Evolutionary conservation across 1,140 invertebrate genomes (phyloP), one percentile per base, ranked within the genome.

Genomic region (Holcopasites calliopsidis): DNA sequence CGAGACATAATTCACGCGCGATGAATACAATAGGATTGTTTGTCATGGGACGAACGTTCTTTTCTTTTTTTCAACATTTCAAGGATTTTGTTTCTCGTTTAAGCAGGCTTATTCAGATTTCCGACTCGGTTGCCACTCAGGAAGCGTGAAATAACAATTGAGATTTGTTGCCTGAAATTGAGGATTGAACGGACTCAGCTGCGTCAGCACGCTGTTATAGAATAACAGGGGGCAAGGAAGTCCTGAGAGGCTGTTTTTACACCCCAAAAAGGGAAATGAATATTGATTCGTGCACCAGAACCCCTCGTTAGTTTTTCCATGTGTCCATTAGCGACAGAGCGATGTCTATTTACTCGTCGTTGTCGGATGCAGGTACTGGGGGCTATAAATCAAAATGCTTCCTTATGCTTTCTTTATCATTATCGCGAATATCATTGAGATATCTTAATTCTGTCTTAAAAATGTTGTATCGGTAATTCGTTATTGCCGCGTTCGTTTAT

Each of bases 21-120:
- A n/a, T 10, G 23, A 74, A 57, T 66, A 28, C 50, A 66, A 44
- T 38, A 23, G 28, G 13, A 21, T 55, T 35, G 33, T 38, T 80
- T 49, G 42, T 54, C 35, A 28, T 49, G 33, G 31, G 5, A 1
- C 28, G 31, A 31, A 38, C n/a, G 0, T 31, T 23, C 23, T 6
- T 44, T 10, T 1, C 26, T 26, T 21, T n/a, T n/a, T 26, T 16
- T 40, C 10, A 21, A 1, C n/a, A 16, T 33, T 16, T 40, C 21
- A 18, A 44, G 6, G 16, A 66, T 47, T 11, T 44, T 49, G 35
- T 16, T 11, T 21, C 28, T 1, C 11, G 26, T 13, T 23, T n/a
- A 11, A 13, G 35, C 16, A 13, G 8, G 23, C 16, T 8, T 26
- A 23, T 6, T 3, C 23, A 18, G 28, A 23, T 31, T 44, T 42